Conservation (phyloP, 2,113 vertebrate species). For the Sarotherodon lohbergeri region DNA sequence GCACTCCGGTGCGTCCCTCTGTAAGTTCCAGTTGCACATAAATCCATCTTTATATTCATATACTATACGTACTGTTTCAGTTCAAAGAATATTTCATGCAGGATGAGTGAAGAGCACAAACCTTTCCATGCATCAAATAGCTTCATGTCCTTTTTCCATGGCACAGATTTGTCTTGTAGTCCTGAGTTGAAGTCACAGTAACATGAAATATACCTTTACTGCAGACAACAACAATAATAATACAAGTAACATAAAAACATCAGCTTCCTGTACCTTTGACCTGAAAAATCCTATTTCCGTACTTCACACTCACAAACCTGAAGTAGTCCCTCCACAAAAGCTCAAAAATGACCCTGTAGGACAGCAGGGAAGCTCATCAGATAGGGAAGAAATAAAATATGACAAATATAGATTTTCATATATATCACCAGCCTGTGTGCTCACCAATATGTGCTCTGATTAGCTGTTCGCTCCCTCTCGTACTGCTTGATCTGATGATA, state of each 20-base stretch:
- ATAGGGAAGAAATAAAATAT: neutral
- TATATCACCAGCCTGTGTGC: neutral
- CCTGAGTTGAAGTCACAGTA: constrained; percentile 45
- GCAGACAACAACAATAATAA: neutral
- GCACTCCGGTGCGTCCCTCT: constrained; percentile 81
- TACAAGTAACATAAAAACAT: neutral
- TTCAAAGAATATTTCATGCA: neutral
- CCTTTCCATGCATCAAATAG: constrained; percentile 80
- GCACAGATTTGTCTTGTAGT: constrained; percentile 76
- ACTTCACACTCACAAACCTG: constrained; percentile 77
- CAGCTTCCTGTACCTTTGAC: constrained; percentile 58
- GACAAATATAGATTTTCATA: neutral
- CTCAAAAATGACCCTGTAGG: constrained; percentile 81
- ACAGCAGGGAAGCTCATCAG: neutral
- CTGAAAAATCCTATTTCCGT: constrained; percentile 74
- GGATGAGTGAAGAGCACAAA: neutral
- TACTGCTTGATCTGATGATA: constrained; percentile 78
- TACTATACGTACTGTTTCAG: neutral
- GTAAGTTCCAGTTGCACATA: neutral
- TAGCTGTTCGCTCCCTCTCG: constrained; percentile 74
- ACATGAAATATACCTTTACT: neutral
- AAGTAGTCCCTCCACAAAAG: constrained; percentile 84
- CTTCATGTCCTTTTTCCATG: constrained; percentile 77
- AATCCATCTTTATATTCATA: neutral
- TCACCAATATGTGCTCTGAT: constrained; percentile 82